A percentile compares a stretch with the other conserved stretches of the same genome.
phyloP scores from a whole-genome alignment of 30 jellyfish, hydroid and myxozoan genomes.

The Mastigias papua region DNA sequence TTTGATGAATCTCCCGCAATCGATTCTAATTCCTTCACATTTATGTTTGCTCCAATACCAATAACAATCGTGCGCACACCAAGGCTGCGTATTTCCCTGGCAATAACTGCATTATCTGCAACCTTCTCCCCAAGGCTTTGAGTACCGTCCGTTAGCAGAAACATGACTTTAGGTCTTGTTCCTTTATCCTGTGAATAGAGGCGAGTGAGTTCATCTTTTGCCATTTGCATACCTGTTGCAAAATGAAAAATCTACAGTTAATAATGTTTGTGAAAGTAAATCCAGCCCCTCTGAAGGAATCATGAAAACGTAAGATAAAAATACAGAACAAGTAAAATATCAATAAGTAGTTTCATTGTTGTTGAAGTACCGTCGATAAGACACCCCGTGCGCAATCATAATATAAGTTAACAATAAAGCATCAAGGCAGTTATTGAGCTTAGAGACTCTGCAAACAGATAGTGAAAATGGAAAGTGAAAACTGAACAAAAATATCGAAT shows the following conservation, averaged over 20 bases:
- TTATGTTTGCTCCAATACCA: slow-evolving; percentile 39
- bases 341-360: too few species aligned
- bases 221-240: slow-evolving; percentile 37
- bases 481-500: too few species aligned
- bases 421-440: too few species aligned
- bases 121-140: slow-evolving; percentile 53
- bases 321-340: too few species aligned
- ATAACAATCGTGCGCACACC: slow-evolving; percentile 52
- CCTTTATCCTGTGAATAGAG: slow-evolving; percentile 3
- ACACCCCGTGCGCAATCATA: too few species aligned
- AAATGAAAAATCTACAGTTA: background rate
- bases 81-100: slow-evolving; percentile 58
- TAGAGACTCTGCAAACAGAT: too few species aligned
- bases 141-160: slow-evolving; percentile 74
- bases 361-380: too few species aligned
- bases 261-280: too few species aligned
- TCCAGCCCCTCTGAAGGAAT: too few species aligned
- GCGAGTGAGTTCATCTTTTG: slow-evolving; percentile 33
- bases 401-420: too few species aligned
- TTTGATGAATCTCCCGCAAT: slow-evolving; percentile 43
- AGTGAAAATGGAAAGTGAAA: too few species aligned
- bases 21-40: slow-evolving; percentile 1
- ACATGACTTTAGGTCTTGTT: slow-evolving; percentile 46
- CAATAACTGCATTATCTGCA: slow-evolving; percentile 5
- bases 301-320: too few species aligned